Evolutionary conservation across 2,797 vertebrate species (phyloP), one percentile per base, ranked within the genome.

Genomic region (Sebastolobus altivelis): DNA sequence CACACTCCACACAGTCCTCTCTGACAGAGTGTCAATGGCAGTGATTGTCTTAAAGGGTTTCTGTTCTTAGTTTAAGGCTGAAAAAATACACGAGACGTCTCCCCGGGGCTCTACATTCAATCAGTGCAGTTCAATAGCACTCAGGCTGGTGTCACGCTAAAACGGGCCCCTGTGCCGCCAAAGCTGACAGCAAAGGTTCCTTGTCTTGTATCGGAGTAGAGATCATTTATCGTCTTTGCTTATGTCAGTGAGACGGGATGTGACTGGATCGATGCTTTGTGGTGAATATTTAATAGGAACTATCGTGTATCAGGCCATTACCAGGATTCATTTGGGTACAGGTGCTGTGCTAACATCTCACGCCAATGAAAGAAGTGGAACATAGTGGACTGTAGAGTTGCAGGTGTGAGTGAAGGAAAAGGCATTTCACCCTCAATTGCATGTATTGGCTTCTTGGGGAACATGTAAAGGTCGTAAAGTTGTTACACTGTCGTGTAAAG

Each of bases 41-140:
- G 35, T 75, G 82, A 85, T 86, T 59, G 81, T 77, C 67, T 85
- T 81, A 52, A 52, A 52, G 49, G 20, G 4, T n/a, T 43, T 65
- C 61, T 74, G 77, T 76, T 73, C 52, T 82, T 60, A 43, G 40
- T 74, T 62, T 31, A 69, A 75, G 46, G 58, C 52, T 87, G 67
- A 49, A 87, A 87, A 92, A 89, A 92, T 88, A 86, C 88, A 92
- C 79, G 83, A 92, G 80, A 35, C 58, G 13, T 56, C 69, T 80
- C 87, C 80, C 52, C 0, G 12, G 67, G 65, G 65, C 66, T 20
- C 65, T 20, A 33, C 29, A 35, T 88, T 86, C 80, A 88, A 91
- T 94, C 92, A 81, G 87, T 66, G 37, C 31, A 40, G 82, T 81
- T 94, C 91, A 89, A 93, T 93, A 93, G 79, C 88, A 81, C 84